phyloP scores from a whole-genome alignment of 2,113 vertebrate species.

The Bostrychus sinensis region DNA sequence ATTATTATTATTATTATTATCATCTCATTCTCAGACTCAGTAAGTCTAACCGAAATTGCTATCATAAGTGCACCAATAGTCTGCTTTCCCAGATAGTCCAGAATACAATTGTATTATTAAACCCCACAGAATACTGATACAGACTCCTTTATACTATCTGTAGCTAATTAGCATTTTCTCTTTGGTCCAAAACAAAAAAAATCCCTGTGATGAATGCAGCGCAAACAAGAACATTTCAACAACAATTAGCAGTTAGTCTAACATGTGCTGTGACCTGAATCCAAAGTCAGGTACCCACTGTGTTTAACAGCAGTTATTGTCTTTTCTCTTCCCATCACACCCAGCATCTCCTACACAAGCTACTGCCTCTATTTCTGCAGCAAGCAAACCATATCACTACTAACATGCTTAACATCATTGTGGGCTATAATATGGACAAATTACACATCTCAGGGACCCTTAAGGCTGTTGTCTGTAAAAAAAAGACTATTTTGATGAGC shows the following conservation, averaged over 20 bases:
- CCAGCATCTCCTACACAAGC: slow-evolving; percentile 22
- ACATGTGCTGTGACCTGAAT: slow-evolving; percentile 47
- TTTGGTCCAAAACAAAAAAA: slow-evolving; percentile 26
- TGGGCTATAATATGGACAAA: slow-evolving; percentile 24
- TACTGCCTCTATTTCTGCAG: slow-evolving; percentile 39
- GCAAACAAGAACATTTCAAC: slow-evolving; percentile 40
- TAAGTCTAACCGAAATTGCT: too few species aligned
- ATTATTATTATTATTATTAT: too few species aligned
- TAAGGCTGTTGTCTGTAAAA: slow-evolving; percentile 41
- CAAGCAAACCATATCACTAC: slow-evolving; percentile 47
- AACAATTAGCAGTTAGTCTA: slow-evolving; percentile 48
- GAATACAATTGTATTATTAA: neutral
- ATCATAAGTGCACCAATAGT: too few species aligned
- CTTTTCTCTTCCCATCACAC: slow-evolving; percentile 45
- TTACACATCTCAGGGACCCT: slow-evolving; percentile 36
- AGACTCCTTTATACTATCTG: slow-evolving; percentile 19
- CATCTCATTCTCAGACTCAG: too few species aligned
- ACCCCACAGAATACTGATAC: neutral
- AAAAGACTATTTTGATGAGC: slow-evolving; percentile 47
- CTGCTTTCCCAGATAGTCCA: neutral
- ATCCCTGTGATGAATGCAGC: slow-evolving; percentile 22
- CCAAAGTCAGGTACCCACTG: slow-evolving; percentile 45
- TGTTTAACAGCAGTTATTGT: slow-evolving; percentile 43
- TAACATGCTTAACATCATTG: slow-evolving; percentile 37
- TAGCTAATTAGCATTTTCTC: slow-evolving; percentile 51